A percentile compares a stretch with the other conserved stretches of the same genome.
These are phyloP conservation scores for Fulmarus glacialis DNA, from an alignment of 2,113 vertebrate species.

Conservation along the genomic window DNA sequence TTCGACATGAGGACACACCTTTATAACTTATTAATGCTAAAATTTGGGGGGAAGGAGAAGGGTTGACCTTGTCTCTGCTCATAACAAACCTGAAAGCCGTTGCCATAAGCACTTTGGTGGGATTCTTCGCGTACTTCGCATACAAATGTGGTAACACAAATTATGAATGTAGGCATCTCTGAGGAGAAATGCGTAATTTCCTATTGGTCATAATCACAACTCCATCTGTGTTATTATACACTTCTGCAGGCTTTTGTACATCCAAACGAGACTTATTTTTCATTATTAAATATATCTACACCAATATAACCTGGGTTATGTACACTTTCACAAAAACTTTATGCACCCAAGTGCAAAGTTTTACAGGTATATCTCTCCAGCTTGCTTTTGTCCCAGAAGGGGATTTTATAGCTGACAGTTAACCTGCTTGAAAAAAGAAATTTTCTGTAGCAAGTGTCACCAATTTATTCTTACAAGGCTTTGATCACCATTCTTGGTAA, in stretches of 20 bases:
- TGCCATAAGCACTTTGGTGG: not conserved
- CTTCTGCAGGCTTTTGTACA: not conserved
- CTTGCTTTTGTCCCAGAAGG: not conserved
- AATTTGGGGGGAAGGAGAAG: not conserved
- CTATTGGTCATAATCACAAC: not conserved
- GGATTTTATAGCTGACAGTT: not conserved
- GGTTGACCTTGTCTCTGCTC: not conserved
- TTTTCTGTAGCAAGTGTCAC: not conserved
- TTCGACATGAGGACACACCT: rapidly evolving
- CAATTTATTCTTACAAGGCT: not conserved
- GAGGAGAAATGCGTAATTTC: not conserved
- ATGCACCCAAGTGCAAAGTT: not conserved
- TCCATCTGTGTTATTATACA: not conserved
- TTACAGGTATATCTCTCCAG: not conserved
- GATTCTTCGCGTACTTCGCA: not conserved
- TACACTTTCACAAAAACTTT: not conserved
- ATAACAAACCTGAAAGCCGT: not conserved
- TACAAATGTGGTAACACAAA: not conserved
- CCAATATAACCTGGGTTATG: not conserved
- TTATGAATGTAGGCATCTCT: not conserved
- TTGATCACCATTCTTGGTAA: not conserved
- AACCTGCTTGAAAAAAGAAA: not conserved
- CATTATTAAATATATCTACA: not conserved
- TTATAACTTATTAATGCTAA: not conserved
- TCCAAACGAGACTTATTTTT: not conserved